Evolutionary conservation across 2,888 invertebrate genomes (phyloP).

Genomic region (Trissoscelio sp.): DNA sequence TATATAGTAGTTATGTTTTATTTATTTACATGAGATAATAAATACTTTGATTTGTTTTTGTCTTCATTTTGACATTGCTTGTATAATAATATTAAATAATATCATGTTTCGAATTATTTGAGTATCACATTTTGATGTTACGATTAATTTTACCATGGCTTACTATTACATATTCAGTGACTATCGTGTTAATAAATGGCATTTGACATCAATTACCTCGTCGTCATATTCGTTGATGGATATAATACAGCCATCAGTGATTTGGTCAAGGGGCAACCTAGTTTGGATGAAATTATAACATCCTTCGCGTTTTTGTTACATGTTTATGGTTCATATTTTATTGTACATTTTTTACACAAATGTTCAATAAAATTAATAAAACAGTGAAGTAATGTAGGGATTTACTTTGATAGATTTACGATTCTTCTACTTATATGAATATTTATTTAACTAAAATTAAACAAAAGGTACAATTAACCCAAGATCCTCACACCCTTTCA

Average conservation of each 20-base stretch:
- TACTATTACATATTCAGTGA: constrained; percentile 15
- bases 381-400: too few relatives aligned
- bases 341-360: too few relatives aligned
- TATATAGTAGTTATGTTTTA: too few relatives aligned
- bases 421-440: too few relatives aligned
- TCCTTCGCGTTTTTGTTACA: constrained; percentile 3
- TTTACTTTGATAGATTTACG: too few relatives aligned
- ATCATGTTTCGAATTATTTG: background rate
- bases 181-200: constrained; percentile 40
- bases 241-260: constrained; percentile 12
- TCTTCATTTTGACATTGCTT: too few relatives aligned
- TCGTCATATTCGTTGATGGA: constrained; percentile 1
- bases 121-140: background rate
- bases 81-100: background rate
- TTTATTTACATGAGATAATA: too few relatives aligned
- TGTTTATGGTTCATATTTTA: background rate
- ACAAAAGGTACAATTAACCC: too few relatives aligned
- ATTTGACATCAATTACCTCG: constrained; percentile 52
- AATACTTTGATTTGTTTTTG: too few relatives aligned
- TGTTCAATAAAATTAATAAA: too few relatives aligned
- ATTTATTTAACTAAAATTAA: too few relatives aligned
- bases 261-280: constrained; percentile 38
- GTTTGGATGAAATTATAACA: constrained; percentile 10
- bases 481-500: too few relatives aligned
- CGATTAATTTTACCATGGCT: constrained; percentile 15